phyloP scores from a whole-genome alignment of 2,113 vertebrate genomes.

The Vicugna pacos region DNA sequence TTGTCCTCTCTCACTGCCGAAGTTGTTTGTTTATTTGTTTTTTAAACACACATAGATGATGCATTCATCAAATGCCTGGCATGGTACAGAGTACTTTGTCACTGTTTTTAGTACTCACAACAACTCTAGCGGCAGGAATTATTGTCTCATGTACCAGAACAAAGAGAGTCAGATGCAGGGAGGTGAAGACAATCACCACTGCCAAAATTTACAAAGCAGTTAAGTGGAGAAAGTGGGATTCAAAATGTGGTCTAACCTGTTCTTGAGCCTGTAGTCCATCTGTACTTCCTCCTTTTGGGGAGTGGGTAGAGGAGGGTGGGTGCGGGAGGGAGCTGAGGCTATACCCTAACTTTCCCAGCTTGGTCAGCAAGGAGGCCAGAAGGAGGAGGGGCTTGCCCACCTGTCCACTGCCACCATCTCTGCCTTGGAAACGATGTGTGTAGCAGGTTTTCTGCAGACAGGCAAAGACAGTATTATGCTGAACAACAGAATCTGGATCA shows the following conservation, averaged over 20 bases:
- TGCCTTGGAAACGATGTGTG: not conserved
- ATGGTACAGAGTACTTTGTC: not conserved
- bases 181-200: not conserved
- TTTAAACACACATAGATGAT: not conserved
- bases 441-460: not conserved
- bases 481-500: not conserved
- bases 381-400: no score
- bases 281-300: not conserved
- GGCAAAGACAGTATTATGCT: not conserved
- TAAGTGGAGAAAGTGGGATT: not conserved
- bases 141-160: not conserved
- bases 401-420: accelerated
- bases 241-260: not conserved
- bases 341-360: not conserved
- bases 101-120: not conserved
- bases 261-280: not conserved
- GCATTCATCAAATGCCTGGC: not conserved
- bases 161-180: not conserved
- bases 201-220: not conserved
- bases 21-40: not conserved
- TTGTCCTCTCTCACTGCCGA: not conserved
- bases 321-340: not conserved
- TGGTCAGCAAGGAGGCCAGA: not conserved
- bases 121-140: not conserved
- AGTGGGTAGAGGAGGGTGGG: not conserved